These are phyloP conservation scores for Drosophila glabriapex DNA, from an alignment of 2,888 invertebrate species.

Conservation along the genomic window DNA sequence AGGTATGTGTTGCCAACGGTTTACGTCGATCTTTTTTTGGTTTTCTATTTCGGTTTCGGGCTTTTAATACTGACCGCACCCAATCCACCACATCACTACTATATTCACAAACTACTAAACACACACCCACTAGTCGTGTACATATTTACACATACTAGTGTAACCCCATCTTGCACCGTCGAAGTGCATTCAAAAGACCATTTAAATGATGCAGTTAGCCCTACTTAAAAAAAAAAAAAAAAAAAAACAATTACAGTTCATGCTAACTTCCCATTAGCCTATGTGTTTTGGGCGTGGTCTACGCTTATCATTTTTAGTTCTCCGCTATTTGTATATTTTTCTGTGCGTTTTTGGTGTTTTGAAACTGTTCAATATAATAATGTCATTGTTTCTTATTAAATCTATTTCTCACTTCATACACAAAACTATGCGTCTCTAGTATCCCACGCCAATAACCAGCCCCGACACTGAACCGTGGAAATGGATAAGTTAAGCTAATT, in stretches of 20 bases:
- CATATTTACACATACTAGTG: conserved; percentile 16
- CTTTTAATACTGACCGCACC: conserved; percentile 28
- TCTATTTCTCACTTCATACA: conserved; percentile 51
- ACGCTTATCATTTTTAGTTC: conserved; percentile 19
- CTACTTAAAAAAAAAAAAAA: neutral
- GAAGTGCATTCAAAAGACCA: conserved; percentile 16
- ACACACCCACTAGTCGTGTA: conserved; percentile 20
- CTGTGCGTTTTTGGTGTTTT: conserved; percentile 13
- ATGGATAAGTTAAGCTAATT: conserved; percentile 88
- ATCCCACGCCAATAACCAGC: conserved; percentile 94
- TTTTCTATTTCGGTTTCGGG: conserved; percentile 45
- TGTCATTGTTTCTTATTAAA: conserved; percentile 61
- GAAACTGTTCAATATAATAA: conserved; percentile 40
- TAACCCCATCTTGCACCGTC: conserved; percentile 24
- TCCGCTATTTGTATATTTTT: neutral
- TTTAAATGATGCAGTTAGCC: neutral
- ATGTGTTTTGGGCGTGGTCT: conserved; percentile 42
- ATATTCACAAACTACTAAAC: conserved; percentile 4
- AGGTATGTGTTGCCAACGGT: conserved; percentile 88
- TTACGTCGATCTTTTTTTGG: conserved; percentile 13
- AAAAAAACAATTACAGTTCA: neutral
- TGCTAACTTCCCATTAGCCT: conserved; percentile 24
- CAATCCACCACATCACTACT: conserved; percentile 14
- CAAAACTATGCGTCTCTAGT: conserved; percentile 86
- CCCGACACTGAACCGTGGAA: conserved; percentile 96